Percentiles rank a stretch among this genome's conserved stretches.
phyloP scores from a whole-genome alignment of 2,113 vertebrate genomes.

The Phycodurus eques region DNA sequence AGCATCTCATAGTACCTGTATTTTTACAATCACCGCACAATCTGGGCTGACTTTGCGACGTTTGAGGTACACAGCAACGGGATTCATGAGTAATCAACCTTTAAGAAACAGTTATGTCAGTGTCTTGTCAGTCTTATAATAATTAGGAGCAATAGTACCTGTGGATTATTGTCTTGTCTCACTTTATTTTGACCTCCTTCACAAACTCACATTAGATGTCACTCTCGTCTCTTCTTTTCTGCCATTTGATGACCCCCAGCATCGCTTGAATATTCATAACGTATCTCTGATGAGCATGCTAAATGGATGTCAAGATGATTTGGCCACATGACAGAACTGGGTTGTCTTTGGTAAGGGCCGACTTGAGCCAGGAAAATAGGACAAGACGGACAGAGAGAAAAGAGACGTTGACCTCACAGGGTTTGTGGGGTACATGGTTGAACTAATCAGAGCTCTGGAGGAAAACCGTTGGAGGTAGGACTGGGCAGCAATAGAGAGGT shows the following conservation, averaged over 20 bases:
- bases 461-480: slow-evolving; percentile 18
- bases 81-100: not conserved
- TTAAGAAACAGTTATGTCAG: not conserved
- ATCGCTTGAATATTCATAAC: slow-evolving; percentile 82
- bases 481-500: slow-evolving; percentile 50
- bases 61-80: not conserved
- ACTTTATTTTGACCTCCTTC: slow-evolving; percentile 12
- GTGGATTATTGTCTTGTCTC: not conserved
- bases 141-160: not conserved
- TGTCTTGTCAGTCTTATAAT: not conserved
- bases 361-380: slow-evolving; percentile 54
- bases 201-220: slow-evolving; percentile 30
- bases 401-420: slow-evolving; percentile 49
- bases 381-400: slow-evolving; percentile 41
- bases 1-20: no score
- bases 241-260: slow-evolving; percentile 47
- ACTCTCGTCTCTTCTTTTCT: slow-evolving; percentile 25
- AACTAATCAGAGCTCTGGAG: slow-evolving; percentile 48
- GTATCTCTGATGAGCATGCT: slow-evolving; percentile 71
- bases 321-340: slow-evolving; percentile 67
- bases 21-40: no score
- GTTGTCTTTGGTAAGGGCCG: slow-evolving; percentile 68
- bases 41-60: no score
- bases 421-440: slow-evolving; percentile 35
- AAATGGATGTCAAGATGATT: slow-evolving; percentile 74